A percentile compares a stretch with the other conserved stretches of the same genome.
Conservation (phyloP, 2,113 vertebrate species). For the Oryzias celebensis region DNA sequence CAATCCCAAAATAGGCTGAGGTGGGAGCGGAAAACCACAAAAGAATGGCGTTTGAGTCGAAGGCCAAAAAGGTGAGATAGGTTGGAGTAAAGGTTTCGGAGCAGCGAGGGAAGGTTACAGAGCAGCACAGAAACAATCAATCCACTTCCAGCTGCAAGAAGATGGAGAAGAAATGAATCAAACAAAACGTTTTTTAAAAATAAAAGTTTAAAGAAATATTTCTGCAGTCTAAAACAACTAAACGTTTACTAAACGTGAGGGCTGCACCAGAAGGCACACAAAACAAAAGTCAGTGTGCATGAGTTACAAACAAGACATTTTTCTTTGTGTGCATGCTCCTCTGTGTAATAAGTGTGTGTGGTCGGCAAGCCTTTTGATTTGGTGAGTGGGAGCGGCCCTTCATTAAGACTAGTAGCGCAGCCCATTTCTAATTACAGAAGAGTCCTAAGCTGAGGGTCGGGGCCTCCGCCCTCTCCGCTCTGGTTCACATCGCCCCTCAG, state of each 20-base stretch:
- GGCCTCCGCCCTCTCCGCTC: conserved; percentile 61
- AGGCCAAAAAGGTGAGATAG: conserved; percentile 26
- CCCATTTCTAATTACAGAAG: conserved; percentile 67
- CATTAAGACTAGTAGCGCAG: conserved; percentile 44
- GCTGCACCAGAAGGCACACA: conserved; percentile 32
- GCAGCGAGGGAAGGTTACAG: conserved; percentile 27
- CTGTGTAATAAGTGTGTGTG: conserved; percentile 42
- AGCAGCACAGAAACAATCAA: conserved; percentile 31
- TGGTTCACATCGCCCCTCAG: conserved; percentile 35
- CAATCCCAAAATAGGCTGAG: conserved; percentile 69
- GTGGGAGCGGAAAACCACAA: conserved; percentile 57
- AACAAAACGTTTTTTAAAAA: neutral
- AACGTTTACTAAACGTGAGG: conserved; percentile 34
- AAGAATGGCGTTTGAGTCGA: conserved; percentile 38
- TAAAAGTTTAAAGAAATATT: too few species aligned
- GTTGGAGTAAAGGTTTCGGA: conserved; percentile 6
- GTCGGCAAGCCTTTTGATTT: conserved; percentile 66
- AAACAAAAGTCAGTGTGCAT: conserved; percentile 30
- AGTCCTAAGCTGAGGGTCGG: conserved; percentile 45
- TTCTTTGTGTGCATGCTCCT: conserved; percentile 28
- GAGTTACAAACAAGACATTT: conserved; percentile 14
- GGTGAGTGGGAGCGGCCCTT: conserved; percentile 55
- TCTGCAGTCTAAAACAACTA: neutral
- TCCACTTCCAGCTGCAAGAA: conserved; percentile 45
- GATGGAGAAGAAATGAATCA: conserved; percentile 1